Percentiles rank a stretch among this genome's conserved stretches.
Conservation (phyloP, 2,113 vertebrate species). For the Thalassoma bifasciatum region DNA sequence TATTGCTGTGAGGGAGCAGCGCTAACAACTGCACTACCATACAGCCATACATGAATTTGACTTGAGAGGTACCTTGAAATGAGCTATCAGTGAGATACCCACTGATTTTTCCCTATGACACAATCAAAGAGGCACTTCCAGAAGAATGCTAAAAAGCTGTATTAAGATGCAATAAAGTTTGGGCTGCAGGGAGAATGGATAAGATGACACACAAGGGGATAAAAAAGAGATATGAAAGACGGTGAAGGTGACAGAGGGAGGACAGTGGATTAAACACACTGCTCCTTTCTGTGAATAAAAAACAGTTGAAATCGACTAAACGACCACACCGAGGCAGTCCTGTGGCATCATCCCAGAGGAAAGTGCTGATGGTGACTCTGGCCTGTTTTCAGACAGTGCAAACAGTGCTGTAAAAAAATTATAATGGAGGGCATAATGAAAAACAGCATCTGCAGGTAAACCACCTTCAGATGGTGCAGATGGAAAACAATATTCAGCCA, state of each 20-base stretch:
- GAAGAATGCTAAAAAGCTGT: slow-evolving; percentile 16
- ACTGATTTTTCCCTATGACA: not conserved
- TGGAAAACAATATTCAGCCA: slow-evolving; percentile 38
- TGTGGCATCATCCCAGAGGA: slow-evolving; percentile 45
- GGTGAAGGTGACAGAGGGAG: slow-evolving; percentile 1
- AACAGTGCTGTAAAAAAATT: slow-evolving; percentile 40
- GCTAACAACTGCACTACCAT: too few species aligned
- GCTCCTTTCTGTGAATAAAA: slow-evolving; percentile 51
- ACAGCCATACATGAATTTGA: too few species aligned
- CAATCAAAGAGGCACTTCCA: too few species aligned
- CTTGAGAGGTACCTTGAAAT: too few species aligned
- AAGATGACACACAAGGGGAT: slow-evolving; percentile 19
- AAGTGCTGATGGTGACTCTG: slow-evolving; percentile 71
- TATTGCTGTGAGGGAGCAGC: too few species aligned
- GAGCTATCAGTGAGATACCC: not conserved
- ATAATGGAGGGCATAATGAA: slow-evolving; percentile 42
- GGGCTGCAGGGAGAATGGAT: slow-evolving; percentile 1
- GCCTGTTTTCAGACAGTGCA: slow-evolving; percentile 24
- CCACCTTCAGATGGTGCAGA: slow-evolving; percentile 26
- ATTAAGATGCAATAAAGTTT: slow-evolving; percentile 19
- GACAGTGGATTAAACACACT: slow-evolving; percentile 11
- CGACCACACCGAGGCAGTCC: slow-evolving; percentile 25
- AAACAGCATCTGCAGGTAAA: slow-evolving; percentile 60
- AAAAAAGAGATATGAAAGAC: slow-evolving; percentile 25
- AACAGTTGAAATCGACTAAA: slow-evolving; percentile 51